Base-by-base conservation (phyloP, 2,113 vertebrate species). In the Rhea americana region DNA sequence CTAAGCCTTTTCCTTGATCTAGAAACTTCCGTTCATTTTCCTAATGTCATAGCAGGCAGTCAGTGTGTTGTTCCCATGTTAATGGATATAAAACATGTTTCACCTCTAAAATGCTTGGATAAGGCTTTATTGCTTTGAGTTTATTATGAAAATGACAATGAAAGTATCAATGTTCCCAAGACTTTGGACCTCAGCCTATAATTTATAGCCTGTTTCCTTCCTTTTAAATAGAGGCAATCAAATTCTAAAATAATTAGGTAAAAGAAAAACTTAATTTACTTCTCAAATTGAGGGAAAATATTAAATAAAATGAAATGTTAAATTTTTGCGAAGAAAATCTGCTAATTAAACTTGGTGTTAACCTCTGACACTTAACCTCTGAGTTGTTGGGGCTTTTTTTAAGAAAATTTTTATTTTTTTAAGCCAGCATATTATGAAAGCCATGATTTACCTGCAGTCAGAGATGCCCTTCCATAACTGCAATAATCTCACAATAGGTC, bases 111-210 rank as follows among this genome's bases (percentile, higher is more conserved):
- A 97, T 96, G 83, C 86, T 94, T 88, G 76, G 81, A 45, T 91
- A 94, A 96, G 85, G 72, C 80, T 97, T 97, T 94, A 95, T 95
- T 93, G 90, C 78, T 90, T 50, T 59, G 89, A 93, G 96, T 97
- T 97, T 96, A 97, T 96, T 93, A 94, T 97, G 89, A 97, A 97
- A 97, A 98, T 92, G 68, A 47, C 92, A 89, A 93, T 96, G 91
- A 93, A 95, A 93, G 61, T 98, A 98, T 97, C 98, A 97, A 99
- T 97, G 95, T 97, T 97, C 48, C 87, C 90, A 97, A 98, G 92
- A 93, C 58, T 97, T 95, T 68, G 41, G 59, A 79, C 95, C 96
- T 95, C 82, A 82, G 55, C 39, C 93, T 95, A 93, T 97, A 97
- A 98, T 97, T 97, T 97, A 95, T 95, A 96, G 65, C 65, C 95